Conservation (phyloP, 2,888 invertebrate species). For the Acheta domesticus region DNA sequence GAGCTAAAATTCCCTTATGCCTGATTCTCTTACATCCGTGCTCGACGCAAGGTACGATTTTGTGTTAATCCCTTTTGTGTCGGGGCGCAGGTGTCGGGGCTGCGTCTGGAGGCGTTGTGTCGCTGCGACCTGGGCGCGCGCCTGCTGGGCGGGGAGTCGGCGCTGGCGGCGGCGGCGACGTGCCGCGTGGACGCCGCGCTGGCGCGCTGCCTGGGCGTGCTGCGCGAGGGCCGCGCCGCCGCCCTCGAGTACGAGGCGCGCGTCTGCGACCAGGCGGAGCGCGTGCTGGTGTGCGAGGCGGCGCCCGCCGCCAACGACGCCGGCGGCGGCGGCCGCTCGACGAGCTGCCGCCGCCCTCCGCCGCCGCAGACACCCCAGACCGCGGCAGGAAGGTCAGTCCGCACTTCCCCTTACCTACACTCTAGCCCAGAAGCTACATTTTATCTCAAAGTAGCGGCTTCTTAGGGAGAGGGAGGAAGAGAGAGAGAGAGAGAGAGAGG, state of each 20-base stretch:
- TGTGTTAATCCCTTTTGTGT: too few species aligned
- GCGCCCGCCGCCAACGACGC: slow-evolving; percentile 40
- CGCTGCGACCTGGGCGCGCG: slow-evolving; percentile 58
- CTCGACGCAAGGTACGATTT: too few species aligned
- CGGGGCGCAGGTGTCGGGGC: slow-evolving; percentile 51
- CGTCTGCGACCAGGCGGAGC: slow-evolving; percentile 54
- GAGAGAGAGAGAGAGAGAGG: too few species aligned
- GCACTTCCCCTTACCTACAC: neutral
- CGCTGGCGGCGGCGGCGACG: slow-evolving; percentile 41
- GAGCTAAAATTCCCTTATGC: too few species aligned
- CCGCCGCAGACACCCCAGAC: slow-evolving; percentile 28
- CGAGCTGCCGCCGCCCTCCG: slow-evolving; percentile 28
- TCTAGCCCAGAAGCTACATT: too few species aligned
- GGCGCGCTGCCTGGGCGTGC: slow-evolving; percentile 59
- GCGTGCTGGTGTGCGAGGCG: slow-evolving; percentile 58
- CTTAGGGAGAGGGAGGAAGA: too few species aligned
- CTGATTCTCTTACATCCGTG: too few species aligned
- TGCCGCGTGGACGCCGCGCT: slow-evolving; percentile 60
- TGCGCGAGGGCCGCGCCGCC: slow-evolving; percentile 60
- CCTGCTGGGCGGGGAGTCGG: slow-evolving; percentile 48
- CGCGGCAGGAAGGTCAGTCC: neutral
- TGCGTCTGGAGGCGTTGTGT: slow-evolving; percentile 62
- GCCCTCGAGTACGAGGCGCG: slow-evolving; percentile 60
- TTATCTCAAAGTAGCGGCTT: too few species aligned
- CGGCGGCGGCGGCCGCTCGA: neutral